Evolutionary conservation across 2,113 vertebrate species (phyloP).

Genomic region (Thomomys bottae): DNA sequence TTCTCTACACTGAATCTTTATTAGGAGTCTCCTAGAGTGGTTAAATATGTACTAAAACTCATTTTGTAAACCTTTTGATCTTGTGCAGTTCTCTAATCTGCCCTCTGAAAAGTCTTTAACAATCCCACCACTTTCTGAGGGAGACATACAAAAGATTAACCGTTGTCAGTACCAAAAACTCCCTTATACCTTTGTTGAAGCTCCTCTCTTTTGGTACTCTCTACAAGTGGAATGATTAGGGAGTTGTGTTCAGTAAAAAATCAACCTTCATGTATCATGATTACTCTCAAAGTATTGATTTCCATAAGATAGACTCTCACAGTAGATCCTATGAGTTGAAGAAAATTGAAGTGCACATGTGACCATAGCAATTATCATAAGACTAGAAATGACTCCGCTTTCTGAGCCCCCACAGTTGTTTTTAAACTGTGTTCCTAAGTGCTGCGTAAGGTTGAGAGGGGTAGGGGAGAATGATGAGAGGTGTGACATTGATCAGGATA

Average conservation of each 20-base stretch:
- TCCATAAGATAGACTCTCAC: not conserved
- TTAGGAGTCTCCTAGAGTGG: constrained; percentile 19
- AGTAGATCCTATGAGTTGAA: not conserved
- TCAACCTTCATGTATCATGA: not conserved
- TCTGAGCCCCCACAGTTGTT: not conserved
- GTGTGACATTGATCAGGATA: no score
- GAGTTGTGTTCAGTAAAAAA: constrained; percentile 12
- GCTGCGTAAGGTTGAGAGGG: no score
- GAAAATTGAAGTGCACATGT: not conserved
- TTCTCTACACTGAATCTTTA: constrained; percentile 20
- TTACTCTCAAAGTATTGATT: constrained; percentile 1
- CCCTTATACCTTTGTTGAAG: not conserved
- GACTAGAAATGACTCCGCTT: constrained; percentile 25
- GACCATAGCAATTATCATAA: not conserved
- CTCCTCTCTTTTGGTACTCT: not conserved
- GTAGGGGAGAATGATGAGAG: no score
- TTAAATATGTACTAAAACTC: constrained; percentile 41
- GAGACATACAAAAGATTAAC: not conserved
- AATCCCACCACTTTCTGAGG: not conserved
- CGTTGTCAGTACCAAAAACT: not conserved
- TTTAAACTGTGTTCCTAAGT: not conserved
- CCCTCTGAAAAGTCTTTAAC: not conserved
- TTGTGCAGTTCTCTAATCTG: not conserved
- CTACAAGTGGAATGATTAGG: not conserved
- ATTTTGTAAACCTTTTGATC: not conserved